Evolutionary conservation across 2,797 vertebrate species (phyloP).

Genomic region (Apogon hyalosoma): DNA sequence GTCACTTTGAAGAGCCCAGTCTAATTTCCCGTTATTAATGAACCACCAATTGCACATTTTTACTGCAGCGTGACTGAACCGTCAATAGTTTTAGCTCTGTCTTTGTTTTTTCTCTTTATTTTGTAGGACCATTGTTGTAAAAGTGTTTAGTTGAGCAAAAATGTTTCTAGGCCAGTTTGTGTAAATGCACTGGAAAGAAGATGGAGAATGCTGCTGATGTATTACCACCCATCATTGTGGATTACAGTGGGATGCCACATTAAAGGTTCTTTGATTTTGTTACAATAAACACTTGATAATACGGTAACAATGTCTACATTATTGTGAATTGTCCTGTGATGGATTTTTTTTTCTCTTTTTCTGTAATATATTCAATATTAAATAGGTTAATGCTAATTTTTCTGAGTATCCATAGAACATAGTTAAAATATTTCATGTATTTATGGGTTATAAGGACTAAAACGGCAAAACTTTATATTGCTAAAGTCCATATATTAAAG

Average conservation of each 20-base stretch:
- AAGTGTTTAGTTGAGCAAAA: conserved; percentile 2
- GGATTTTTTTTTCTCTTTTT: too few relatives aligned
- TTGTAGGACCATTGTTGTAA: conserved; percentile 16
- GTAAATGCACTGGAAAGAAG: background rate
- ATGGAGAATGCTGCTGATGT: background rate
- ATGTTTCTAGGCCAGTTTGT: conserved; percentile 4
- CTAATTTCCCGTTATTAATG: conserved; percentile 14
- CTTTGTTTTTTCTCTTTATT: conserved; percentile 2
- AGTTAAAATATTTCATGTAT: too few relatives aligned
- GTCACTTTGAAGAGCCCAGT: background rate
- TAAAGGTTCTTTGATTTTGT: conserved; percentile 1
- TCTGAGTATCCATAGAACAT: too few relatives aligned
- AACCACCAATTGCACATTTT: conserved; percentile 24
- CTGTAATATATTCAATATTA: too few relatives aligned
- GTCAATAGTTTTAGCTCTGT: too few relatives aligned
- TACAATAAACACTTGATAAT: conserved; percentile 10
- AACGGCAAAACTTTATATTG: too few relatives aligned
- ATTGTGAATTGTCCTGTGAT: background rate
- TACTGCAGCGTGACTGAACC: background rate
- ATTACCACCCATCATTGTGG: background rate
- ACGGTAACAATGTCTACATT: background rate
- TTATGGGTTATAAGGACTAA: too few relatives aligned
- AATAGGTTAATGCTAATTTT: too few relatives aligned
- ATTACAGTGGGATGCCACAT: too few relatives aligned
- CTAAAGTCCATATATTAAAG: too few relatives aligned